phyloP scores from a whole-genome alignment of 2,113 vertebrate species.

The Lasiurus cinereus region DNA sequence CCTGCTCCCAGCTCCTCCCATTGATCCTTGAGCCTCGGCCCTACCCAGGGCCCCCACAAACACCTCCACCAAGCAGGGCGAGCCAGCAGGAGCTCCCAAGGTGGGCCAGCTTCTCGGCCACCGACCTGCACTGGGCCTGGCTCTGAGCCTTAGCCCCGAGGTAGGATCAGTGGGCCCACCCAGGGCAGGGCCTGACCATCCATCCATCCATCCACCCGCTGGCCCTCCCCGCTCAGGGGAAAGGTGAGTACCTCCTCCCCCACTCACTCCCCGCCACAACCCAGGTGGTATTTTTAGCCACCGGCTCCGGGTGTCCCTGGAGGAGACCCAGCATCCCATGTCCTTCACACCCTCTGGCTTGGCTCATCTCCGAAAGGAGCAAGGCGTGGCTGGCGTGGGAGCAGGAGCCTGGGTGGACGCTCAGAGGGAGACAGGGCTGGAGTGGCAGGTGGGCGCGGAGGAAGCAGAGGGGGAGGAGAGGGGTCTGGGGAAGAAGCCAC shows the following conservation, averaged over 20 bases:
- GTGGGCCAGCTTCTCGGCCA: too few relatives aligned
- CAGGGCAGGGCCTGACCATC: background rate
- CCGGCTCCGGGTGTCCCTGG: slow-evolving; percentile 44
- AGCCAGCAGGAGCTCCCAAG: accelerated
- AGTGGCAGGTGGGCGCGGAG: background rate
- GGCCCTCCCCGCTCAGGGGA: background rate
- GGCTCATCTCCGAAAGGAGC: background rate
- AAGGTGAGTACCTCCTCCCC: background rate
- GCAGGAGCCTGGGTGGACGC: background rate
- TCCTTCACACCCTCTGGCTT: slow-evolving; percentile 29
- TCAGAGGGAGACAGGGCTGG: background rate
- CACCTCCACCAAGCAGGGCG: accelerated
- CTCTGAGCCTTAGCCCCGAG: background rate
- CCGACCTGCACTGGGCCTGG: background rate
- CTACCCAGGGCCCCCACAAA: background rate
- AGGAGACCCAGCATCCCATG: background rate
- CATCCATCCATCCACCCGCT: too few relatives aligned
- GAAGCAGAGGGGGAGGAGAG: too few relatives aligned
- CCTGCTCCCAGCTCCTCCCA: background rate
- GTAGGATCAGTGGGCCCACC: background rate
- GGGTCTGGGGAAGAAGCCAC: background rate
- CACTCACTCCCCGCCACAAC: background rate
- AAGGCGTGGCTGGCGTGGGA: background rate
- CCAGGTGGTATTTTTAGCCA: slow-evolving; percentile 41
- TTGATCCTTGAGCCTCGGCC: background rate